These are phyloP conservation scores for Pissodes strobi DNA, from an alignment of 1,140 invertebrate genomes.

Conservation along the genomic window DNA sequence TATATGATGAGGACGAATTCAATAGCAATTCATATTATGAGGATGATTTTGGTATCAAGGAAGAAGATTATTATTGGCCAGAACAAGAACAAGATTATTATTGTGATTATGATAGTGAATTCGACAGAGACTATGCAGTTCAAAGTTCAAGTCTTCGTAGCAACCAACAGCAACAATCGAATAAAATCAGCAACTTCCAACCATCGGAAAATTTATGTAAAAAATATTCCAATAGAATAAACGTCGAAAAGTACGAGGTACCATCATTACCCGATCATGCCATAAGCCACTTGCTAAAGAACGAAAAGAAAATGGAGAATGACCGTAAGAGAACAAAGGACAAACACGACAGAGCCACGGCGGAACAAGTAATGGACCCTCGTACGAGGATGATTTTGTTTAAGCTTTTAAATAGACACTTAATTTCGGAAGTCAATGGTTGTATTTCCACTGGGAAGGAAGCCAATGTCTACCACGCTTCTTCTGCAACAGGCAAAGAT, in stretches of 20 bases:
- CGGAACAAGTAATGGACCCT: constrained; percentile 96
- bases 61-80: constrained; percentile 37
- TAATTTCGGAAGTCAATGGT: constrained; percentile 86
- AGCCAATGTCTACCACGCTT: constrained; percentile 97
- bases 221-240: constrained; percentile 82
- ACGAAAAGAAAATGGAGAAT: constrained; percentile 67
- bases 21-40: too few species aligned
- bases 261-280: constrained; percentile 65
- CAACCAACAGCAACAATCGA: constrained; percentile 63
- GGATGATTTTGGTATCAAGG: constrained; percentile 39
- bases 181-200: constrained; percentile 73
- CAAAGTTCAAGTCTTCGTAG: constrained; percentile 40
- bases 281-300: constrained; percentile 70
- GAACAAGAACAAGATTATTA: constrained; percentile 43
- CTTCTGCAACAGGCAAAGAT: constrained; percentile 73
- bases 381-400: constrained; percentile 93
- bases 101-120: constrained; percentile 49
- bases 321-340: constrained; percentile 81
- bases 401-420: constrained; percentile 84
- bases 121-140: constrained; percentile 48
- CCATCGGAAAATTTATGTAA: constrained; percentile 79
- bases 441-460: constrained; percentile 98
- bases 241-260: constrained; percentile 80
- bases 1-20: background rate
- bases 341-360: constrained; percentile 94